Evolutionary conservation across 2,888 invertebrate genomes (phyloP).

Genomic region (Zhengitettix transpicula): DNA sequence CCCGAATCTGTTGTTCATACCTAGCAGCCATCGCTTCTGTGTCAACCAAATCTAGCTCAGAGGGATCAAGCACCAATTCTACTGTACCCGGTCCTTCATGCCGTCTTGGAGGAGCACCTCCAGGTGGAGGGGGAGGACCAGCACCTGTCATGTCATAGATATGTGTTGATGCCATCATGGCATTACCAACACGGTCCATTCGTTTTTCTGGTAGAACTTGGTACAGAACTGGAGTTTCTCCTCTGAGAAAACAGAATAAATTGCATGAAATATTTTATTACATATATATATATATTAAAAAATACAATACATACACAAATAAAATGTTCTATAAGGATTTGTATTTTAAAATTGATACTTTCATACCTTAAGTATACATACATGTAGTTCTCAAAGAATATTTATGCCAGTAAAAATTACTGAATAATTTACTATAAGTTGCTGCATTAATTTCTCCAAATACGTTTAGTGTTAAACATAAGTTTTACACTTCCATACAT

Average conservation of each 20-base stretch:
- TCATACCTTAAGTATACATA: no score
- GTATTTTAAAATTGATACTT: no score
- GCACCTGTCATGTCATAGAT: constrained; percentile 84
- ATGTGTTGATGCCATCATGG: constrained; percentile 98
- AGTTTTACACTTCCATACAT: no score
- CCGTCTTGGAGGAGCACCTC: constrained; percentile 22
- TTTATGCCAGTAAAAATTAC: no score
- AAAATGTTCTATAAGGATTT: background rate
- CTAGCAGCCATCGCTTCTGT: constrained; percentile 89
- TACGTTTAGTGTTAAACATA: no score
- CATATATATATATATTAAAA: background rate
- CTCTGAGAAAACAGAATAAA: constrained; percentile 31
- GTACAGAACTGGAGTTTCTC: constrained; percentile 87
- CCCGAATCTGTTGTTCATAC: constrained; percentile 90
- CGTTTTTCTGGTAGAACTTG: constrained; percentile 91
- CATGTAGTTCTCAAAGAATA: no score
- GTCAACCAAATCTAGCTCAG: constrained; percentile 83
- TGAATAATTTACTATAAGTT: no score
- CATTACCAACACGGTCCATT: constrained; percentile 69
- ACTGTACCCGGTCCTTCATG: constrained; percentile 52
- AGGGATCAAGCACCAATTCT: constrained; percentile 91
- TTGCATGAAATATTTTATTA: constrained; percentile 5
- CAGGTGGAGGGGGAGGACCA: constrained; percentile 27
- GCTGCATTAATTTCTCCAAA: no score
- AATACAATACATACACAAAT: background rate